These are phyloP conservation scores for Serrognathus titanus DNA, from an alignment of 2,888 invertebrate genomes.

Conservation along the genomic window DNA sequence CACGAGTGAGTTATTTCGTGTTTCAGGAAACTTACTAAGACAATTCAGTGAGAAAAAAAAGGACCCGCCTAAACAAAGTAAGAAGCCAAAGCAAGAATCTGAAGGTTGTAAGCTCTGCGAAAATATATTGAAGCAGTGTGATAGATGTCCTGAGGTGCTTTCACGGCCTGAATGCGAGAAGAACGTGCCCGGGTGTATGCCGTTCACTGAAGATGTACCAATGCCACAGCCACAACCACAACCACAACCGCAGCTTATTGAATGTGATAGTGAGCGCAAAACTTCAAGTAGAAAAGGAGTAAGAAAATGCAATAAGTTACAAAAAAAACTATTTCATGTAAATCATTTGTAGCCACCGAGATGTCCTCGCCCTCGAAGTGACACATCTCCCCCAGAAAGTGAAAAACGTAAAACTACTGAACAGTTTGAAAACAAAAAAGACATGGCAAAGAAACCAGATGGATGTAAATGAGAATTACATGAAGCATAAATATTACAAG, in stretches of 20 bases:
- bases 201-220: conserved; percentile 12
- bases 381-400: neutral
- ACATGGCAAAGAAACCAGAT: neutral
- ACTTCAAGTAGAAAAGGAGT: no score
- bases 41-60: no score
- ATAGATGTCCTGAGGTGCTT: neutral
- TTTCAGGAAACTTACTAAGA: no score
- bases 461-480: neutral
- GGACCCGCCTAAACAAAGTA: no score
- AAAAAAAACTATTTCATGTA: no score
- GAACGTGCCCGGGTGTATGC: conserved; percentile 13
- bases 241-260: no score
- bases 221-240: neutral
- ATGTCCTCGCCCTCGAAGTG: no score
- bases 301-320: no score
- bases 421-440: neutral
- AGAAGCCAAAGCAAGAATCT: neutral
- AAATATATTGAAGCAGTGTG: conserved; percentile 1
- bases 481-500: neutral
- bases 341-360: no score
- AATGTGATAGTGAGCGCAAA: no score
- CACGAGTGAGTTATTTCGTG: no score
- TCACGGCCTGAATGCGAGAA: neutral
- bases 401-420: neutral
- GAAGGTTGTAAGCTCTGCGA: conserved; percentile 4